Evolutionary conservation across 2,797 vertebrate species (phyloP), one percentile per base, ranked within the genome.

Genomic region (Clamator glandarius): DNA sequence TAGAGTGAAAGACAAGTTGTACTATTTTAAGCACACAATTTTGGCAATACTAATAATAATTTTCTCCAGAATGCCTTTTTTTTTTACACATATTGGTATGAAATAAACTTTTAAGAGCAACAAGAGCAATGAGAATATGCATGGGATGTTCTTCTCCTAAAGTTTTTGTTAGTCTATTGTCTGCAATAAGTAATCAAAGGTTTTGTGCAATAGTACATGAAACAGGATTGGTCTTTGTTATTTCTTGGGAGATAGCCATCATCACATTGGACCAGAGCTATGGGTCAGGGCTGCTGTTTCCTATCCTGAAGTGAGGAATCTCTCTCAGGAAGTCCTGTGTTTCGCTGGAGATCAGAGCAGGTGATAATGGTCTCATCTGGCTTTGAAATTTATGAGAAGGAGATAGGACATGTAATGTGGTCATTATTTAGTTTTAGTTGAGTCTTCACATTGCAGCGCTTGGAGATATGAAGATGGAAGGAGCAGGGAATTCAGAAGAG

Each of bases 331-430:
- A 96, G 93, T 93, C 73, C 91, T 96, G 92, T 95, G 92, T 88
- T 95, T 36, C 92, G 92, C 92, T 95, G 75, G 67, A 95, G 94
- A 96, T 96, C 92, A 96, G 91, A 96, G 91, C 84, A 93, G 96
- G 95, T 97, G 93, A 96, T 96, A 97, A 97, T 92, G 87, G 91
- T 70, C 93, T 94, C 94, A 94, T 95, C 85, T 96, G 94, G 84
- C 89, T 94, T 94, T 91, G 89, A 97, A 96, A 96, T 91, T 96
- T 94, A 93, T 0, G 70, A 91, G 92, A 79, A 94, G 82, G 79
- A 96, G 94, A 93, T 84, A 92, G 90, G 52, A 84, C 79, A 54
- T 94, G 94, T 96, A 97, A 95, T 96, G 92, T 82, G 92, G 69
- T 87, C 64, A 52, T 95, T 94, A 94, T 94, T 96, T 94, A 76